Evolutionary conservation across 2,797 vertebrate species (phyloP).

Genomic region (Sebastes miniatus): DNA sequence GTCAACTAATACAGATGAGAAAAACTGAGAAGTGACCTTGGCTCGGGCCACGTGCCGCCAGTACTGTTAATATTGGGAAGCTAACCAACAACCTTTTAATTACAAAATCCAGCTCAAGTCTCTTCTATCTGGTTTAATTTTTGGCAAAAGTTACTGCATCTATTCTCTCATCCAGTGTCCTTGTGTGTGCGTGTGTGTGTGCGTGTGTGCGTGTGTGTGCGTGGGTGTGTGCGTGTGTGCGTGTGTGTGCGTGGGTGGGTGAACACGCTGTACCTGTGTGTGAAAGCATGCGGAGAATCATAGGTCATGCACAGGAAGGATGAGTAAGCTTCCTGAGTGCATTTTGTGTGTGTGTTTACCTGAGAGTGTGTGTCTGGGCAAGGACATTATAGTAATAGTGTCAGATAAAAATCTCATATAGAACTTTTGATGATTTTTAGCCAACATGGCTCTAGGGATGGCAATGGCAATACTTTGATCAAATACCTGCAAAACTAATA

Average conservation of each 20-base stretch:
- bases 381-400: background rate
- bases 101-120: background rate
- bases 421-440: background rate
- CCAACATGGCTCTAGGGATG: background rate
- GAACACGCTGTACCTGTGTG: conserved; percentile 25
- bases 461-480: background rate
- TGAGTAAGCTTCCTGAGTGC: conserved; percentile 15
- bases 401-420: background rate
- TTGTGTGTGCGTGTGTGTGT: background rate
- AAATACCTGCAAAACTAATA: background rate
- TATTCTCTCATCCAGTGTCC: background rate
- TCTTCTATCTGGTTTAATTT: background rate
- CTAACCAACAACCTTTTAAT: background rate
- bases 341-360: background rate
- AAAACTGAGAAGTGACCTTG: conserved; percentile 28
- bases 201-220: background rate
- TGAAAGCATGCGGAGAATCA: conserved; percentile 44
- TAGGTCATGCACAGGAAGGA: conserved; percentile 14
- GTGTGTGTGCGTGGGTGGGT: conserved; percentile 25
- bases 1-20: background rate
- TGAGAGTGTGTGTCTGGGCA: background rate
- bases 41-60: background rate
- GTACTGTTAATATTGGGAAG: background rate
- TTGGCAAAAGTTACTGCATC: conserved; percentile 1
- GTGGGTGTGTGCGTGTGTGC: conserved; percentile 9